Evolutionary conservation across 2,113 vertebrate species (phyloP), one percentile per base, ranked within the genome.

Genomic region (Brachyhypopomus gauderio): DNA sequence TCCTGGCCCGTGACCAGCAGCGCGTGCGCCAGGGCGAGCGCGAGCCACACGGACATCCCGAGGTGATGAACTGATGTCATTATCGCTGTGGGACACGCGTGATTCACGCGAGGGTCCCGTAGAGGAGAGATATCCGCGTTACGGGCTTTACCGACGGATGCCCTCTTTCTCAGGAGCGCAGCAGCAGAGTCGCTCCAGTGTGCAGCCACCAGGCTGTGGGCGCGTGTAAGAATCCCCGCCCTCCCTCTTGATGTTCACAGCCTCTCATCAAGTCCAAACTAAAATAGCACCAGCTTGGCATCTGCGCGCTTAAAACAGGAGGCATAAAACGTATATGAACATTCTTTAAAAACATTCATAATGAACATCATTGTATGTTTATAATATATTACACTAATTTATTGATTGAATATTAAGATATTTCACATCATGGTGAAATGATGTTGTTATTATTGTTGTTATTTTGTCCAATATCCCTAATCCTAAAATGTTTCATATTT

Each of bases 1-100:
- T 89, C 85, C 78, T 93, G 92, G 84, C 89, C 88, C 75, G 60
- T 86, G 67, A 92, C 91, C 0, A 86, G 69, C 1, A 90, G 86
- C 83, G 92, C 89, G 89, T 89, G 92, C 71, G 86, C 84, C 84
- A 89, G 81, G 84, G 87, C 78, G 66, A 92, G 8, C 59, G 84
- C 83, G 84, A 92, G 87, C 82, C 89, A 90, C 36, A 91, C 0
- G 5, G 82, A 87, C 87, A 89, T 92, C 91, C 91, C 83, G 74
- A 77, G 84, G 74, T 55, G 72, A 41, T 83, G 20, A 2, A 75
- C 84, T 78, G 77, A 76, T 48, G 83, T 87, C 93, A 92, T 93
- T 86, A 83, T 88, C 86, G 77, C 62, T 8, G 7, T 45, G 7
- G 41, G 41, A 45, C 3, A 45, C 17, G 6, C 72, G 25, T 19